Evolutionary conservation across 2,888 invertebrate species (phyloP).

Genomic region (Heliconius hortense): DNA sequence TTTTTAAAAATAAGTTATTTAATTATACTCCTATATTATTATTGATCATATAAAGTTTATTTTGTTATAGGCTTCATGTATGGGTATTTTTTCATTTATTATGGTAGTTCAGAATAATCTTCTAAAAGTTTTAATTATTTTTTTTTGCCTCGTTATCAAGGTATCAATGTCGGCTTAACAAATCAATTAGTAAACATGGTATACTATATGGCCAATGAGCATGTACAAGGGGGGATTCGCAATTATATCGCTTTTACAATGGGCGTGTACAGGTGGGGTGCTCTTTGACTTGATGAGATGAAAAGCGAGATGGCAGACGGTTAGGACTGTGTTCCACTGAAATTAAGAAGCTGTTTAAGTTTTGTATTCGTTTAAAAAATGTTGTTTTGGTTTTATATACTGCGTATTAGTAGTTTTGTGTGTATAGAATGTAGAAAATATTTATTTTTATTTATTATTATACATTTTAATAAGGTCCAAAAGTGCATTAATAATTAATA

Average conservation of each 20-base stretch:
- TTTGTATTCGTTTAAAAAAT: background rate
- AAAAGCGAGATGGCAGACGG: slow-evolving; percentile 37
- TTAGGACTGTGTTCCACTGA: slow-evolving; percentile 18
- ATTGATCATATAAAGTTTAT: background rate
- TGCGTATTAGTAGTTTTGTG: background rate
- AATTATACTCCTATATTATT: background rate
- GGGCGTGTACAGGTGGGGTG: slow-evolving; percentile 61
- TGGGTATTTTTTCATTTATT: background rate
- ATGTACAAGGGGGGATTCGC: slow-evolving; percentile 51
- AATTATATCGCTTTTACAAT: slow-evolving; percentile 60
- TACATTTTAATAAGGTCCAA: background rate
- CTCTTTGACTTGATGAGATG: slow-evolving; percentile 42
- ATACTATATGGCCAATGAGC: slow-evolving; percentile 22
- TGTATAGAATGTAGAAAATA: background rate
- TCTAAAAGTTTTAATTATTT: background rate
- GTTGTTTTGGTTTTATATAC: background rate
- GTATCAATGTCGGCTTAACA: slow-evolving; percentile 30
- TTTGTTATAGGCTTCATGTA: background rate
- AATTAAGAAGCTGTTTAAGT: background rate
- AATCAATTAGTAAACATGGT: slow-evolving; percentile 34
- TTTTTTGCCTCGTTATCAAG: slow-evolving; percentile 14
- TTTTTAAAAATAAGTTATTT: background rate
- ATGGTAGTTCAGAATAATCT: background rate
- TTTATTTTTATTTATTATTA: too few relatives aligned
- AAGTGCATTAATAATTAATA: background rate